A percentile compares a stretch with the other conserved stretches of the same genome.
Conservation (phyloP, 2,113 vertebrate species). For the Dipodomys ordii region DNA sequence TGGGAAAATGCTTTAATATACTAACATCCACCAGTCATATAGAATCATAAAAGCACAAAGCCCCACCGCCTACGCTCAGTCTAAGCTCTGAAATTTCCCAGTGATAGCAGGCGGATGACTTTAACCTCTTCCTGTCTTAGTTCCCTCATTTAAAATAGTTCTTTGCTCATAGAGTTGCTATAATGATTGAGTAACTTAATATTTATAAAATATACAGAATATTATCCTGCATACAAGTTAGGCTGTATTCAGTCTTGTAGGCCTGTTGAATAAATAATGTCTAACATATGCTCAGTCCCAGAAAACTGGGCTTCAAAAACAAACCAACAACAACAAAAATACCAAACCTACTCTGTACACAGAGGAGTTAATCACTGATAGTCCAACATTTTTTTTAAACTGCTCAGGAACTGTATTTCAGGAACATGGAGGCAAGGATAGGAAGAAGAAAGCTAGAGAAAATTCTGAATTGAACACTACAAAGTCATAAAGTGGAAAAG, state of each 20-base stretch:
- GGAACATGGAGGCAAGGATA: background rate
- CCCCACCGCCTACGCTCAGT: background rate
- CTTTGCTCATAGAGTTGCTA: background rate
- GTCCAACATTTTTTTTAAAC: background rate
- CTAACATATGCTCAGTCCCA: background rate
- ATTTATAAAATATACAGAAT: background rate
- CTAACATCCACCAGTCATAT: background rate
- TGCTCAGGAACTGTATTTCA: background rate
- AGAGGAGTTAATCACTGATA: background rate
- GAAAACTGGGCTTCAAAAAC: slow-evolving; percentile 21
- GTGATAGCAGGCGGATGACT: background rate
- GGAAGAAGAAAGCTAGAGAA: slow-evolving; percentile 34
- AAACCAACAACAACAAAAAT: background rate
- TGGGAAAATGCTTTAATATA: background rate
- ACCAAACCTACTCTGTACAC: background rate
- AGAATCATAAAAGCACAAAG: background rate
- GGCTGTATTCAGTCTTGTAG: background rate
- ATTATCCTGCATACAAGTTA: background rate
- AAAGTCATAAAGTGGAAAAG: slow-evolving; percentile 53
- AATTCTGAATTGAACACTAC: background rate
- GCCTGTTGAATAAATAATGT: slow-evolving; percentile 13
- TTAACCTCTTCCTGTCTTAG: background rate
- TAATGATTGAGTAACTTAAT: background rate
- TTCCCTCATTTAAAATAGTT: background rate
- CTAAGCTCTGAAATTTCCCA: background rate